Base-by-base conservation (phyloP, 2,113 vertebrate genomes). In the Orycteropus afer region DNA sequence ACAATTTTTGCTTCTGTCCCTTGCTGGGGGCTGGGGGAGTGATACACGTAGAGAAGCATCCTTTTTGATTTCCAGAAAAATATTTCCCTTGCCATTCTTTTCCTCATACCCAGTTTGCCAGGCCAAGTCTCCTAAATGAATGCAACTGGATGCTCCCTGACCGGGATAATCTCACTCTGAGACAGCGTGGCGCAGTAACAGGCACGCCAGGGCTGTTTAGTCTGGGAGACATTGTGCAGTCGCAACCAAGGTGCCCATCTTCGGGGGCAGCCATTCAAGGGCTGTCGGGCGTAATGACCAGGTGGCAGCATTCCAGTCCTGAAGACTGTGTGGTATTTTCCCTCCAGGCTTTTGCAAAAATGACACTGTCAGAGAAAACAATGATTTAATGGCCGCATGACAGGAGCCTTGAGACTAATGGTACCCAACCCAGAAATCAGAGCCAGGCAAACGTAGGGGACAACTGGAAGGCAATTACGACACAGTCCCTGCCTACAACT, bases 381-480 rank as follows among this genome's bases (percentile, higher is more conserved):
- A n/a, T 25, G 95, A 96, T 97, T 98, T 96, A 96, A 97, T 51
- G 42, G 90, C 93, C 77, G 1, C 40, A 25, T 78, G 95, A 97
- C 92, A 97, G 89, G 82, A 96, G 91, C 97, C 96, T 97, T 71
- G 85, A 97, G 95, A 90, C 93, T 95, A 96, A 97, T 93, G 97
- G 97, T 96, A 96, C 94, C 96, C 92, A 92, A 93, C 93, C 91
- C 47, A 89, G 97, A 93, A 97, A 97, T 95, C 80, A 42, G 93
- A 96, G 95, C 96, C 93, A 95, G 94, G 97, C 53, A 88, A 94
- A 42, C 12, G 94, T 40, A 97, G 78, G 57, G 63, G 82, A 94
- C 96, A 90, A 94, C 93, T 22, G 45, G 94, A 93, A 96, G 94
- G 92, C 96, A 96, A 93, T 97, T 96, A 97, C 53, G 86, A 95